Base-by-base conservation (phyloP, 2,888 invertebrate species). In the Hirtodrosophila confusa region DNA sequence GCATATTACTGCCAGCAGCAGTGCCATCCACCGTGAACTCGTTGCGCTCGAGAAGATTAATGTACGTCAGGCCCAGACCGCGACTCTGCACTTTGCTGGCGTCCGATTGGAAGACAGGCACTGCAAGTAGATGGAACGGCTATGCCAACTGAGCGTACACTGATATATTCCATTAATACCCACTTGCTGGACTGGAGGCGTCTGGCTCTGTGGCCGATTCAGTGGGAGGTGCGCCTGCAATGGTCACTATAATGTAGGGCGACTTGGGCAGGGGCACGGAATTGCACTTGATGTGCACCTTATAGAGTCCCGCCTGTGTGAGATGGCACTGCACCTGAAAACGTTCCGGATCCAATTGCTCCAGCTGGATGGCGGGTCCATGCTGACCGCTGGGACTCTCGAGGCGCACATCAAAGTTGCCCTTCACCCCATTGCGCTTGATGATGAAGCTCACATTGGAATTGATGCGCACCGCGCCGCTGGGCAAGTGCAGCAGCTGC, bases 1-100 rank as follows among this genome's bases (percentile, higher is more conserved):
- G 93, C 88, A 99, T 97, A 91, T 99, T 99, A 88, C 95, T 96
- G 53, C 98, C 99, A 17, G 91, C 91, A 8, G 73, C 74, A 3
- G 91, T 90, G 29, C 85, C 90, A 61, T 91, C 91, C 36, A 91
- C 88, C 2, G 86, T 88, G 55, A 91, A 91, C 67, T 91, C 91
- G 55, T 91, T 91, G n/a, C 86, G 88, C 50, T 87, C 89, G 56
- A 89, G 82, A 10, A 90, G 73, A 50, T 74, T 75, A n/a, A 91
- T 86, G 37, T 86, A 83, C 29, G 80, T 79, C 4, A 91, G 64
- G 0, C 91, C 91, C 23, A 86, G 40, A 1, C 91, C 91, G 23
- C 89, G 89, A 51, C 85, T 79, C 3, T 78, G 80, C 2, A 91
- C 90, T 54, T 85, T 89, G 5, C 86, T 86, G 41, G 88, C 88